Conservation (phyloP, 2,797 vertebrate genomes). For the Acropternis orthonyx region DNA sequence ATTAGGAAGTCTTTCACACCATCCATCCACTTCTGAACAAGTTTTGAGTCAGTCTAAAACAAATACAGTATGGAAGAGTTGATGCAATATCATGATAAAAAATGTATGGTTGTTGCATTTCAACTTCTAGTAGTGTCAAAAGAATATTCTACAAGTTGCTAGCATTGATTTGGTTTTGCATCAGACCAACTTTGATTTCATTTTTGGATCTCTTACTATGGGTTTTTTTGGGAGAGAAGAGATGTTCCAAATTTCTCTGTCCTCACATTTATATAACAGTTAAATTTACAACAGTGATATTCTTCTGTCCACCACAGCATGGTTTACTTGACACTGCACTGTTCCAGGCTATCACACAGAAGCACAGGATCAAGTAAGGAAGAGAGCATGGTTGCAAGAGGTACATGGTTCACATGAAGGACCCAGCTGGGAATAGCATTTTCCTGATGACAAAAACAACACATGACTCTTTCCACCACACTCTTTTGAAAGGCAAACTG, state of each 20-base stretch:
- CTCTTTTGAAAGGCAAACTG: neutral
- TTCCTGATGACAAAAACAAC: neutral
- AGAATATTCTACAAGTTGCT: neutral
- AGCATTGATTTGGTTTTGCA: neutral
- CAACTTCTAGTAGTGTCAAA: neutral
- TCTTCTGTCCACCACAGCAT: neutral
- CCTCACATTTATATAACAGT: neutral
- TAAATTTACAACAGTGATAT: neutral
- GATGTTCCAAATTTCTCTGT: neutral
- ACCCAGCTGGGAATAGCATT: neutral
- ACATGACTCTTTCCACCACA: neutral
- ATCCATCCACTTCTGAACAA: constrained; percentile 86
- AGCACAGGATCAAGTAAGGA: neutral
- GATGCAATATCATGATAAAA: neutral
- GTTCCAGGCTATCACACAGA: neutral
- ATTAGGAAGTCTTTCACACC: constrained; percentile 85
- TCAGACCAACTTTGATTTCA: neutral
- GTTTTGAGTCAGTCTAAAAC: constrained; percentile 80
- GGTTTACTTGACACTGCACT: neutral
- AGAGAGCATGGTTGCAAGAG: neutral
- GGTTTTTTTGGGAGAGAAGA: neutral
- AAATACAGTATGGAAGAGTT: constrained; percentile 11
- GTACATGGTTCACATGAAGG: neutral
- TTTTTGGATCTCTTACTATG: neutral
- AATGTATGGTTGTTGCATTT: neutral